These are phyloP conservation scores for Natrix natrix DNA, from an alignment of 2,797 vertebrate species.

Conservation along the genomic window DNA sequence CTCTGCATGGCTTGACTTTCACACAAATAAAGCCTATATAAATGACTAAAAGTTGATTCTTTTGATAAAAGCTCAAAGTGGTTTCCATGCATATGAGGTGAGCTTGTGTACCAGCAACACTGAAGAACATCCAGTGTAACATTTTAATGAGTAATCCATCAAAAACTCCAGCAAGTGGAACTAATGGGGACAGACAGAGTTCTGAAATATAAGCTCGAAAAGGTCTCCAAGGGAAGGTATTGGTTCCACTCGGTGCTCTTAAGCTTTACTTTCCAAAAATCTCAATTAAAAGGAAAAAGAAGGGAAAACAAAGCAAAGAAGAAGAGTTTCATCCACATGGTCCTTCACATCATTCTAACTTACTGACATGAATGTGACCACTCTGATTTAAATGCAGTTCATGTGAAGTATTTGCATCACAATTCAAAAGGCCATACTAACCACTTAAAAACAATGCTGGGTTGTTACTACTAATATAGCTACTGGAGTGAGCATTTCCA, in stretches of 20 bases:
- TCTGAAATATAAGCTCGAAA: slow-evolving; percentile 63
- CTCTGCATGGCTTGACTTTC: background rate
- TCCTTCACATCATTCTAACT: background rate
- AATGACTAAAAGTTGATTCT: background rate
- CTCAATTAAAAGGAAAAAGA: slow-evolving; percentile 23
- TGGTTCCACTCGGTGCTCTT: slow-evolving; percentile 40
- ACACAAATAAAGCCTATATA: background rate
- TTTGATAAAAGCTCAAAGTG: background rate
- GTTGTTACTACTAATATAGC: background rate
- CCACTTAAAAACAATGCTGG: background rate
- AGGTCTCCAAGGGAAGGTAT: slow-evolving; percentile 50
- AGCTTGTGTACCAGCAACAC: background rate
- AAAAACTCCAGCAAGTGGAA: slow-evolving; percentile 60
- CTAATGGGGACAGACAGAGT: slow-evolving; percentile 61
- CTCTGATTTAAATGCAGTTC: background rate
- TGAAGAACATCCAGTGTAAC: slow-evolving; percentile 30
- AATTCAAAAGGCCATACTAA: background rate
- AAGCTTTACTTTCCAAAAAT: slow-evolving; percentile 46
- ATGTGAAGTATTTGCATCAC: background rate
- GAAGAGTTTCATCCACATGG: background rate
- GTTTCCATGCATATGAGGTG: background rate
- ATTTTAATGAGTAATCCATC: slow-evolving; percentile 49
- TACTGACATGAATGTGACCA: background rate
- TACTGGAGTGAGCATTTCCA: background rate
- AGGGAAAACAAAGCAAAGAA: background rate